phyloP scores from a whole-genome alignment of 2,797 vertebrate genomes.

The Gorsachius magnificus region DNA sequence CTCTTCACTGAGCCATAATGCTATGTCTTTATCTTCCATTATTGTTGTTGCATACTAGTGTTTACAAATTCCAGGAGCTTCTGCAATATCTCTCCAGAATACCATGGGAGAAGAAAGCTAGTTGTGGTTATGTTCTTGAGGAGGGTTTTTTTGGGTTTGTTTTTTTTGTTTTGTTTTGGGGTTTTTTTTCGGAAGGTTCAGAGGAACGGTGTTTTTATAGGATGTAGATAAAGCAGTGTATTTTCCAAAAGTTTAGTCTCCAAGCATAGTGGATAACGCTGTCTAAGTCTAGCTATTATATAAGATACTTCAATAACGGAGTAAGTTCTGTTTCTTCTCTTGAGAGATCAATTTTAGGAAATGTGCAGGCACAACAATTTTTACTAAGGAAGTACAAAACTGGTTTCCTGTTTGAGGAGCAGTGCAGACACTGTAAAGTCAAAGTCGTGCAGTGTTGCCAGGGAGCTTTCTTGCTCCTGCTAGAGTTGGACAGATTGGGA shows the following conservation, averaged over 20 bases:
- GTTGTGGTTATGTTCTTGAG: background rate
- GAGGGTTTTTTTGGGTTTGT: too few relatives aligned
- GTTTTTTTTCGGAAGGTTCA: background rate
- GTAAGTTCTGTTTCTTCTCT: background rate
- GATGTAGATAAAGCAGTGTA: background rate
- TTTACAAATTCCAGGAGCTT: background rate
- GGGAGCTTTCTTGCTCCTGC: background rate
- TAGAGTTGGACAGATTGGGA: background rate
- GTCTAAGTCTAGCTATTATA: background rate
- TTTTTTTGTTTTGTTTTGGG: background rate
- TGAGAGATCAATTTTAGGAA: background rate
- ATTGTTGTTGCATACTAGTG: background rate
- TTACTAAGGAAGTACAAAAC: background rate
- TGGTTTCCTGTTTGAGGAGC: background rate
- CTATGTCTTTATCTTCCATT: background rate
- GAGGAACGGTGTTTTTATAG: background rate
- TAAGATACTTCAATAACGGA: background rate
- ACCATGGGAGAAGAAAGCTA: background rate
- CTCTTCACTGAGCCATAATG: background rate
- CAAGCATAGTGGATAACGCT: background rate
- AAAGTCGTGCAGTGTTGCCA: background rate
- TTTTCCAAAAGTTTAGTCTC: background rate
- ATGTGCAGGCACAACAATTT: background rate
- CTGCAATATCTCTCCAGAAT: background rate
- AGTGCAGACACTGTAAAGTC: background rate